Conservation (phyloP, 64 coral and sea anemone genomes). For the Pocillopora damicornis region DNA sequence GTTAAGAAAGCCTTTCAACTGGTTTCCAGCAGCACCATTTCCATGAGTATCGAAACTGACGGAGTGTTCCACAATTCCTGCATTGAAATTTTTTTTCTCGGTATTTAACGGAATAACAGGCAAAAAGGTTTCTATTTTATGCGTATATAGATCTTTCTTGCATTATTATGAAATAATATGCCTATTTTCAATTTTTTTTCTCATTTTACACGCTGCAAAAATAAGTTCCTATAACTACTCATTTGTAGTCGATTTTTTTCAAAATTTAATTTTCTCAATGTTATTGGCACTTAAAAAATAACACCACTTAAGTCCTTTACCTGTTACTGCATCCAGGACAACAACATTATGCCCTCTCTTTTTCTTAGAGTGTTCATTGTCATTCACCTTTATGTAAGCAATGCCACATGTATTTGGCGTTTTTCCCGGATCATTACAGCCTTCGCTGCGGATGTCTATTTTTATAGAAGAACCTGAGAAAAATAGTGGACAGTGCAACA, state of each 20-base stretch:
- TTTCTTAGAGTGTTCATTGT: background rate
- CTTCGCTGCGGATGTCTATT: slow-evolving; percentile 40
- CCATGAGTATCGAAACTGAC: background rate
- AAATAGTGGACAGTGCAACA: too few relatives aligned
- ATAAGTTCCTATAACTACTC: too few relatives aligned
- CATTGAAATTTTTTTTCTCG: too few relatives aligned
- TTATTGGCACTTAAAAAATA: too few relatives aligned
- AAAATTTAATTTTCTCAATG: too few relatives aligned
- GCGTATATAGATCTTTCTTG: too few relatives aligned
- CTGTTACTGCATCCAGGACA: slow-evolving; percentile 3
- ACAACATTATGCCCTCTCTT: slow-evolving; percentile 26
- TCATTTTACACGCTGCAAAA: too few relatives aligned
- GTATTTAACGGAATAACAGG: too few relatives aligned
- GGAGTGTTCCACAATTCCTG: background rate
- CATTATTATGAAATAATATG: too few relatives aligned
- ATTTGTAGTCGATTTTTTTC: too few relatives aligned
- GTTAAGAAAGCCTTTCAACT: background rate
- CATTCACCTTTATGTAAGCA: slow-evolving; percentile 36
- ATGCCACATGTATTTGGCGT: slow-evolving; percentile 9
- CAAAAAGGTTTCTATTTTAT: too few relatives aligned
- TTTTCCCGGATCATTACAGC: slow-evolving; percentile 35
- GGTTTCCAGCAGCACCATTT: background rate
- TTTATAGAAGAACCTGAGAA: background rate
- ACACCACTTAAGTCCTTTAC: background rate
- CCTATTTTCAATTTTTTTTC: too few relatives aligned